Percentiles rank a stretch among this genome's conserved stretches.
Evolutionary conservation across 2,888 invertebrate genomes (phyloP).

Genomic region (Dichetophora obliterata): DNA sequence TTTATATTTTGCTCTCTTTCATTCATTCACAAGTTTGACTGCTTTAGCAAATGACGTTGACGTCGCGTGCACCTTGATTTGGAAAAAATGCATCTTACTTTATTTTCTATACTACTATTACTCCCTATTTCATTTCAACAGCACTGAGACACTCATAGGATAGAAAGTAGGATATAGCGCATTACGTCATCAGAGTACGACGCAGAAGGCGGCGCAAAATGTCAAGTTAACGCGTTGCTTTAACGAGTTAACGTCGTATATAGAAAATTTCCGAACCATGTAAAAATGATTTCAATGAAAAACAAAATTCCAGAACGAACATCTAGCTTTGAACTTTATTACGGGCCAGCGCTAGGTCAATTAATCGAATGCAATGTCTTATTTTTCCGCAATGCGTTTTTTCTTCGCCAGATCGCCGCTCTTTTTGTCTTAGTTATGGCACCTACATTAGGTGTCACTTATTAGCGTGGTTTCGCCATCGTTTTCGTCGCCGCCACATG

Average conservation of each 20-base stretch:
- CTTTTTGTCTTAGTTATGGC: too few relatives aligned
- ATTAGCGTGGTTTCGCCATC: not conserved
- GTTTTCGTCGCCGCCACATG: not conserved
- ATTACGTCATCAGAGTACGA: slow-evolving; percentile 31
- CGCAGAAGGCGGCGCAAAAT: slow-evolving; percentile 2
- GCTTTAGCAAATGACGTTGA: too few relatives aligned
- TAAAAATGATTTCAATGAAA: not conserved
- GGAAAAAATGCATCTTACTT: too few relatives aligned
- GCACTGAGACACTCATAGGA: slow-evolving; percentile 2
- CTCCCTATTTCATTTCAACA: not conserved
- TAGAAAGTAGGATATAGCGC: not conserved
- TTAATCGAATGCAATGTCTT: too few relatives aligned
- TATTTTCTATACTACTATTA: too few relatives aligned
- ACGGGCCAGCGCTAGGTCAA: too few relatives aligned
- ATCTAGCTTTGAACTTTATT: too few relatives aligned
- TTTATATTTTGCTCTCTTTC: too few relatives aligned
- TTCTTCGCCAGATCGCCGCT: too few relatives aligned
- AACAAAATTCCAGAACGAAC: not conserved
- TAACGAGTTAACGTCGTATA: not conserved
- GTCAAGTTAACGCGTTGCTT: not conserved
- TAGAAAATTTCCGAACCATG: not conserved
- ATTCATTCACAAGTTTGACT: too few relatives aligned
- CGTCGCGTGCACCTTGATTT: too few relatives aligned
- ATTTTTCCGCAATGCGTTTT: too few relatives aligned
- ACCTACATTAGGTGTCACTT: not conserved